A percentile compares a stretch with the other conserved stretches of the same genome.
Evolutionary conservation across 2,797 vertebrate genomes (phyloP).

Genomic region (Champsocephalus gunnari): DNA sequence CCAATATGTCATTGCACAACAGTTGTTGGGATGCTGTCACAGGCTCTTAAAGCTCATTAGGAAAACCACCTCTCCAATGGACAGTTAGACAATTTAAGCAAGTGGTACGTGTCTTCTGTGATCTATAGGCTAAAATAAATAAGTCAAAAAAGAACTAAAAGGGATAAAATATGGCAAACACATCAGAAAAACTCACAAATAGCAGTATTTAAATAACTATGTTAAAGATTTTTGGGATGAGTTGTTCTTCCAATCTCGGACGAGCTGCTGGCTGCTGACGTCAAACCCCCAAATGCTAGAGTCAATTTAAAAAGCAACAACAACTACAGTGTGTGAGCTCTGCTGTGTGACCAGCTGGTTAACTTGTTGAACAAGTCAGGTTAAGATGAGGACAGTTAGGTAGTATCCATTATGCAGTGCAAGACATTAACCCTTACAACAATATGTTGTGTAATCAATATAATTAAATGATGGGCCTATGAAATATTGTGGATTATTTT

Average conservation of each 20-base stretch:
- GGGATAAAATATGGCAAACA: no score
- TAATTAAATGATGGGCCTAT: neutral
- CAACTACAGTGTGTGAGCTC: neutral
- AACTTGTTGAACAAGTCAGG: conserved; percentile 36
- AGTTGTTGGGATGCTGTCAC: no score
- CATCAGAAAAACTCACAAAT: no score
- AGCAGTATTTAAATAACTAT: no score
- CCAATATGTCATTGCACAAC: no score
- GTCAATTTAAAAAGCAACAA: conserved; percentile 27
- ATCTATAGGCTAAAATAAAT: neutral
- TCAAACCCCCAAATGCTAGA: conserved; percentile 25
- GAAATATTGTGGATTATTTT: neutral
- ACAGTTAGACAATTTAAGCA: no score
- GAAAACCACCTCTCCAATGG: no score
- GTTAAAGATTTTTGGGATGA: neutral
- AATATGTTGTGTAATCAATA: neutral
- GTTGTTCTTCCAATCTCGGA: conserved; percentile 15
- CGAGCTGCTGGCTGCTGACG: conserved; percentile 15
- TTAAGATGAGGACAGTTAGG: conserved; percentile 19
- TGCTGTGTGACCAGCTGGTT: conserved; percentile 10
- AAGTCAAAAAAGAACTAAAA: neutral
- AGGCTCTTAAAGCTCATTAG: no score
- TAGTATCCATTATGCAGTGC: conserved; percentile 25
- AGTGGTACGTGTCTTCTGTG: no score
- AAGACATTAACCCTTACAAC: conserved; percentile 19